phyloP scores from a whole-genome alignment of 2,888 invertebrate species.

The Rotaria socialis region DNA sequence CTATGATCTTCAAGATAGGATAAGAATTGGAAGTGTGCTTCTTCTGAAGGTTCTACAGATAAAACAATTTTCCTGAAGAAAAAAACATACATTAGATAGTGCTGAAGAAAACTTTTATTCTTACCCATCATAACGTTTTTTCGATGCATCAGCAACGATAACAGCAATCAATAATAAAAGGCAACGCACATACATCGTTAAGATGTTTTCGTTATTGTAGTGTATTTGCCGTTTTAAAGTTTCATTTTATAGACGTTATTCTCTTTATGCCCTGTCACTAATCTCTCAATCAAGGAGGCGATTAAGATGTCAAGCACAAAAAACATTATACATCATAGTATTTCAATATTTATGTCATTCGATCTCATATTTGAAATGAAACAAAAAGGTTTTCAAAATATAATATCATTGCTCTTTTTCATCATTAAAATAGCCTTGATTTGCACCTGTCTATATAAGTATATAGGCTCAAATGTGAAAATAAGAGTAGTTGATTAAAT shows the following conservation, averaged over 20 bases:
- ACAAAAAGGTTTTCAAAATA: background rate
- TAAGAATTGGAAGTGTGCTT: background rate
- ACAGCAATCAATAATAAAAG: background rate
- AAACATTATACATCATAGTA: background rate
- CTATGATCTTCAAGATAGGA: background rate
- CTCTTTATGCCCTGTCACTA: background rate
- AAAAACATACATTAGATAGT: background rate
- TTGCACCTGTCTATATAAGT: background rate
- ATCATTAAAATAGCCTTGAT: background rate
- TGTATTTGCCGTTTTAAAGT: background rate
- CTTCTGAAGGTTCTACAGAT: slow-evolving; percentile 12
- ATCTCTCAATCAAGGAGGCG: background rate
- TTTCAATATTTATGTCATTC: background rate
- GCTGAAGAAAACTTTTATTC: background rate
- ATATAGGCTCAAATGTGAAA: background rate
- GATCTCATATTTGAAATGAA: background rate
- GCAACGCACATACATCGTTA: background rate
- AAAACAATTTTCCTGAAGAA: background rate
- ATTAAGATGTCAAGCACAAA: background rate
- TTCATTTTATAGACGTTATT: background rate
- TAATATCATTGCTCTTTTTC: background rate
- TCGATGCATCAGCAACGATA: background rate
- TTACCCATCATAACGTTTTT: slow-evolving; percentile 15
- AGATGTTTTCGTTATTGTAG: background rate
- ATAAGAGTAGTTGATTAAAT: background rate